A percentile compares a stretch with the other conserved stretches of the same genome.
Conservation (phyloP, 2,797 vertebrate species). For the Tarsius wallacei region DNA sequence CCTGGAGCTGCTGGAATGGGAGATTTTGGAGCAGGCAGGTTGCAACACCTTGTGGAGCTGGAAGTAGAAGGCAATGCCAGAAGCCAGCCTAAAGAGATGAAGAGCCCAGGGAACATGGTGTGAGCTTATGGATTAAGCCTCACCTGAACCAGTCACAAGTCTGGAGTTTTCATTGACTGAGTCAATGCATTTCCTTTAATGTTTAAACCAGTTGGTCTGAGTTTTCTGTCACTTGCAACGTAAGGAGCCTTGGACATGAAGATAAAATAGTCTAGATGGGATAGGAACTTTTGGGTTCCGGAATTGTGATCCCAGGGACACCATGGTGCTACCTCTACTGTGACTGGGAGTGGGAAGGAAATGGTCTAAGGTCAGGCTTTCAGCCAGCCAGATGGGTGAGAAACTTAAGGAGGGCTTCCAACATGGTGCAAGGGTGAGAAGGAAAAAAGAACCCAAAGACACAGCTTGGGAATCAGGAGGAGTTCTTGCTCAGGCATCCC, state of each 20-base stretch:
- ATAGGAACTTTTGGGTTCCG: background rate
- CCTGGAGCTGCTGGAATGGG: background rate
- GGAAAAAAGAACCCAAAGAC: background rate
- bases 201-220: background rate
- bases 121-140: background rate
- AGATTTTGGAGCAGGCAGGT: background rate
- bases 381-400: background rate
- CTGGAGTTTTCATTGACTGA: background rate
- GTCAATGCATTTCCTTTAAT: background rate
- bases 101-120: background rate
- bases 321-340: background rate
- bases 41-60: background rate
- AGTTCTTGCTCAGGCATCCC: background rate
- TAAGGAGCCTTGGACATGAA: background rate
- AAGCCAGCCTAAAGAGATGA: background rate
- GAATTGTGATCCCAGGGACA: background rate
- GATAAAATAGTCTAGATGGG: background rate
- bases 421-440: background rate
- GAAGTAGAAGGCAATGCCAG: background rate
- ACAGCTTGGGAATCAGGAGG: background rate
- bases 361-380: background rate
- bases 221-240: background rate
- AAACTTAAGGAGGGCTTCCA: background rate
- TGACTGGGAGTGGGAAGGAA: background rate
- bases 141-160: background rate